These are phyloP conservation scores for Anoura caudifer DNA, from an alignment of 2,113 vertebrate species.

Conservation along the genomic window DNA sequence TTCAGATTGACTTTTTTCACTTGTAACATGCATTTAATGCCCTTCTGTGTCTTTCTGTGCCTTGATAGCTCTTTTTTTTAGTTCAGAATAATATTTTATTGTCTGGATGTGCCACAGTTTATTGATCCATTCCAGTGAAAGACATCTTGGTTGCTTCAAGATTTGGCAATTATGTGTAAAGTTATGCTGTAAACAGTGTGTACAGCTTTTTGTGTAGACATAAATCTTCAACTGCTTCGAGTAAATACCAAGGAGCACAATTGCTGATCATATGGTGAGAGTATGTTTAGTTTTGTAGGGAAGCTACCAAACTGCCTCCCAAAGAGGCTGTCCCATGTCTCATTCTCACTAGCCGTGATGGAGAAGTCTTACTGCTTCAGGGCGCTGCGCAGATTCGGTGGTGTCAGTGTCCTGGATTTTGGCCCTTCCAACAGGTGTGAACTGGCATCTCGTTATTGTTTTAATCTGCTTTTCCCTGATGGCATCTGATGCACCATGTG, in stretches of 20 bases:
- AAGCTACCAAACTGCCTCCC: neutral
- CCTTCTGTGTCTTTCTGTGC: neutral
- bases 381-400: neutral
- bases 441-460: neutral
- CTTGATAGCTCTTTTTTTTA: neutral
- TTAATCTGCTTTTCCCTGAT: neutral
- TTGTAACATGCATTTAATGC: neutral
- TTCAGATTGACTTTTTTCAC: neutral
- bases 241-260: neutral
- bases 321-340: too few species aligned
- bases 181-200: neutral
- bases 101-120: neutral
- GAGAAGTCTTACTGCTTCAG: neutral
- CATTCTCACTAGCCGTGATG: neutral
- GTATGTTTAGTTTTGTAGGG: neutral
- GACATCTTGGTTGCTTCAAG: neutral
- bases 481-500: neutral
- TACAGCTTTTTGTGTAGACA: neutral
- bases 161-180: neutral
- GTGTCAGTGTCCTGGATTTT: neutral
- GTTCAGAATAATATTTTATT: neutral
- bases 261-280: neutral
- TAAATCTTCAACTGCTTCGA: neutral
- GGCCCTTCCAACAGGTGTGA: neutral
- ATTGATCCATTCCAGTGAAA: too few species aligned